These are phyloP conservation scores for Venturia canescens DNA, from an alignment of 1,140 invertebrate genomes.

Conservation along the genomic window DNA sequence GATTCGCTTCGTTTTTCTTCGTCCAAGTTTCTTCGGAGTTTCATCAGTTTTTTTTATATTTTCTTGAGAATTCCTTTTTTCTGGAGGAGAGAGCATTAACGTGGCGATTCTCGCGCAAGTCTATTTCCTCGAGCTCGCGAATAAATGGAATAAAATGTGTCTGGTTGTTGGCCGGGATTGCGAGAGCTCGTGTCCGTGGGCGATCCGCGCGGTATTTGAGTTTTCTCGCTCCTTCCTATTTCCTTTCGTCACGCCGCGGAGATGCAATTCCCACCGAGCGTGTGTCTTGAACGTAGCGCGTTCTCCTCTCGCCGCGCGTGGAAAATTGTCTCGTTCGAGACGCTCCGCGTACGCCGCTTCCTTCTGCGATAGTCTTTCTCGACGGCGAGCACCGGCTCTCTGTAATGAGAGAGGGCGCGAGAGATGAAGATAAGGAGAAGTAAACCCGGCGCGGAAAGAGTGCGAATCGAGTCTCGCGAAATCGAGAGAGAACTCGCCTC, in stretches of 20 bases:
- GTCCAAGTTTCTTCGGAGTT: not conserved
- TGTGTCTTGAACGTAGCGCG: not conserved
- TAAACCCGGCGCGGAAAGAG: not conserved
- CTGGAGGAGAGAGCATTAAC: too few species aligned
- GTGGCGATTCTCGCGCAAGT: too few species aligned
- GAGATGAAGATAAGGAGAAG: not conserved
- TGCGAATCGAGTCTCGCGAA: too few species aligned
- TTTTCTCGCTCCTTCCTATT: slow-evolving; percentile 2
- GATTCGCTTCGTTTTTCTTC: slow-evolving; percentile 39
- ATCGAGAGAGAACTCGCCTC: too few species aligned
- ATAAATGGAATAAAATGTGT: too few species aligned
- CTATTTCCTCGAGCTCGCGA: too few species aligned
- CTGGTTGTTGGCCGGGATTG: too few species aligned
- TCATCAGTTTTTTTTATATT: not conserved
- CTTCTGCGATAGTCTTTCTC: slow-evolving; percentile 18
- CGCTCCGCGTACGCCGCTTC: slow-evolving; percentile 5
- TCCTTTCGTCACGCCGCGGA: slow-evolving; percentile 27
- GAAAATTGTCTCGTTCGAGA: slow-evolving; percentile 54
- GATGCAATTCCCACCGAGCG: slow-evolving; percentile 8
- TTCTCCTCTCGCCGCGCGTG: slow-evolving; percentile 18
- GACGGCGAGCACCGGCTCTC: slow-evolving; percentile 58
- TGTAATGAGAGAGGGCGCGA: not conserved
- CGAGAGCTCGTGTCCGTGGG: too few species aligned
- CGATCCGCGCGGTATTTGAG: too few species aligned
- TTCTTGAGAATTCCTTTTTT: too few species aligned